Evolutionary conservation across 2,113 vertebrate genomes (phyloP).

Genomic region (Cepphus grylle): DNA sequence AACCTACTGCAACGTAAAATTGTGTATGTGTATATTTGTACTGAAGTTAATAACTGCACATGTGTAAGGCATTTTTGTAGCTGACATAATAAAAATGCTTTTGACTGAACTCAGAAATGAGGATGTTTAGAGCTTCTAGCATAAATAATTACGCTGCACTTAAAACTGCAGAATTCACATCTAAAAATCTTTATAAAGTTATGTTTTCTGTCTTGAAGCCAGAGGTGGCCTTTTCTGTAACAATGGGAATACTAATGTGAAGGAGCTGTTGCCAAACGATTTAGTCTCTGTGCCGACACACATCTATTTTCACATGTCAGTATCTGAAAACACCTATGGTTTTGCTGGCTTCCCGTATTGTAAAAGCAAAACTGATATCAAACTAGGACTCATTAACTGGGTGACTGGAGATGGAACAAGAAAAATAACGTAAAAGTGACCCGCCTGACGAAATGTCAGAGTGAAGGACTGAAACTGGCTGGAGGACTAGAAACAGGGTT

Average conservation of each 20-base stretch:
- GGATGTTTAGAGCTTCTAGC: neutral
- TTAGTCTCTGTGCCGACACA: slow-evolving; percentile 3
- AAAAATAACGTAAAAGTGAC: neutral
- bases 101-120: neutral
- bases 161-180: neutral
- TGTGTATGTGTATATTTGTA: neutral
- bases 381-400: neutral
- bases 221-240: neutral
- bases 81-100: neutral
- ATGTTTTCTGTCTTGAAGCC: neutral
- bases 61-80: neutral
- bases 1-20: neutral
- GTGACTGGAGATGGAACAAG: neutral
- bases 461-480: neutral
- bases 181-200: neutral
- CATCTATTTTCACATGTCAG: neutral
- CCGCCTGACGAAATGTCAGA: neutral
- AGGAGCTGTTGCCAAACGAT: neutral
- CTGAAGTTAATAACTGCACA: neutral
- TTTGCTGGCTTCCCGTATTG: neutral
- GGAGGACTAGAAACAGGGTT: neutral
- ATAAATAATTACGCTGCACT: neutral
- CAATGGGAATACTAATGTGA: neutral
- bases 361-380: neutral
- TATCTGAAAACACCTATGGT: neutral